Percentiles rank a stretch among this genome's conserved stretches.
These are phyloP conservation scores for Sebastolobus altivelis DNA, from an alignment of 2,797 vertebrate species.

Conservation along the genomic window DNA sequence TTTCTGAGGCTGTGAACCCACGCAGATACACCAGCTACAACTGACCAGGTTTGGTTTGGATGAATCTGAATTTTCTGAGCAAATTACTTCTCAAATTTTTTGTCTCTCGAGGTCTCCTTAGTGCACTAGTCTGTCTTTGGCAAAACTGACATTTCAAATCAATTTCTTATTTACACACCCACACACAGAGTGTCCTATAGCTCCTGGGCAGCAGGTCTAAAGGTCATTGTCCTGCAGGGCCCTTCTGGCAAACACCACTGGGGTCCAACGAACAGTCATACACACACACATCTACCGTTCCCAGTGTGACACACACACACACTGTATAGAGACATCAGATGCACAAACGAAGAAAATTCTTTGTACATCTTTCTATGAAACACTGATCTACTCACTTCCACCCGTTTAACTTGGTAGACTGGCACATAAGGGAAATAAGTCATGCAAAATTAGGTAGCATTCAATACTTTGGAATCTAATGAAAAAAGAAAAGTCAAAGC, in stretches of 20 bases:
- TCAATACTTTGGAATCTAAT: not conserved
- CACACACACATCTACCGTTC: not conserved
- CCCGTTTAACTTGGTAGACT: not conserved
- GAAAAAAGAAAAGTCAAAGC: no score
- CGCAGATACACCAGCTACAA: not conserved
- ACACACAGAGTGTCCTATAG: constrained; percentile 23
- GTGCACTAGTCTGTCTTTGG: not conserved
- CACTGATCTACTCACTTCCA: not conserved
- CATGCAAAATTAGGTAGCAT: not conserved
- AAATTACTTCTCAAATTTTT: not conserved
- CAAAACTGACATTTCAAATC: not conserved
- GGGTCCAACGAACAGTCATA: constrained; percentile 14
- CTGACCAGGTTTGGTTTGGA: not conserved
- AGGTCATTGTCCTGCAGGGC: constrained; percentile 65
- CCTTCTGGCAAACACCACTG: constrained; percentile 56
- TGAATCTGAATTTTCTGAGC: not conserved
- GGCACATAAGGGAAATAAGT: not conserved
- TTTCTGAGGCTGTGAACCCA: not conserved
- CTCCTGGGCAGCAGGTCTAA: constrained; percentile 52
- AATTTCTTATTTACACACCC: not conserved
- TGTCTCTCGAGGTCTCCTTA: not conserved
- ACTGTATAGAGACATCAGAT: not conserved
- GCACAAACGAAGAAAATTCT: not conserved
- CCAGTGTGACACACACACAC: not conserved
- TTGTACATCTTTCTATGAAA: not conserved